Percentiles rank a stretch among this genome's conserved stretches.
Evolutionary conservation across 2,113 vertebrate species (phyloP).

Genomic region (Thamnophis sirtalis): DNA sequence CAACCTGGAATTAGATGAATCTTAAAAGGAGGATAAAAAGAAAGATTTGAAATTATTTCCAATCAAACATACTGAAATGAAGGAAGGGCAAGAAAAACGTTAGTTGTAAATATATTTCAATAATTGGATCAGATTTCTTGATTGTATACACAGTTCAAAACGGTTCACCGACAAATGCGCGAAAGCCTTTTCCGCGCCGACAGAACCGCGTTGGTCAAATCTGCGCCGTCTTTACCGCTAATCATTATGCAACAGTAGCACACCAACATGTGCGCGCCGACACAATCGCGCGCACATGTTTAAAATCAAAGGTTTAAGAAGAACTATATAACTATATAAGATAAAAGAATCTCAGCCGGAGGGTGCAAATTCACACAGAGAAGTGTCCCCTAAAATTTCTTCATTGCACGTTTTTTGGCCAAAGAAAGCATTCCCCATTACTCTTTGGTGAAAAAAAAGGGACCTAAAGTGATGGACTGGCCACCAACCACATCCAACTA

Average conservation of each 20-base stretch:
- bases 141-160: neutral
- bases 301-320: neutral
- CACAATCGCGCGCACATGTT: no score
- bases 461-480: neutral
- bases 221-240: no score
- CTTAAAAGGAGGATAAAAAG: neutral
- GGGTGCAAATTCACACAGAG: neutral
- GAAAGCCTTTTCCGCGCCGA: no score
- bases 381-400: neutral
- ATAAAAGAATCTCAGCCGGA: neutral
- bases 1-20: neutral
- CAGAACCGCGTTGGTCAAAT: no score
- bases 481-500: no score
- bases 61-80: neutral
- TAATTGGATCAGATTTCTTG: neutral
- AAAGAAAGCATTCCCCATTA: neutral
- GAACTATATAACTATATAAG: no score
- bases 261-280: no score
- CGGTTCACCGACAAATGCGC: no score
- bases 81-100: neutral
- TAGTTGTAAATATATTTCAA: neutral
- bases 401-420: accelerated
- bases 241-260: no score
- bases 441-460: neutral
- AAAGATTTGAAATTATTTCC: neutral